Evolutionary conservation across 1,140 invertebrate species (phyloP).

Genomic region (Schmidtea mediterranea): DNA sequence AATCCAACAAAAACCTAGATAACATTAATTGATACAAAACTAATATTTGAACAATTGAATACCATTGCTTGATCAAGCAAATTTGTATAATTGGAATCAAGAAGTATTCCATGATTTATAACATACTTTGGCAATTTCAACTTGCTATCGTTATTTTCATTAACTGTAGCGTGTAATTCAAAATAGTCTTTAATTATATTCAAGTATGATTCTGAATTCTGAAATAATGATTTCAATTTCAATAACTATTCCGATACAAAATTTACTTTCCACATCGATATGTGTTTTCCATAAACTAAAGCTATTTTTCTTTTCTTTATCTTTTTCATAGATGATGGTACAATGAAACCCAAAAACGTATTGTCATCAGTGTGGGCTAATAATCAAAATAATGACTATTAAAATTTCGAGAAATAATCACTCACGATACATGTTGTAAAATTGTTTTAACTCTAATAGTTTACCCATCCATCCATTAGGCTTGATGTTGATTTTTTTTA

Average conservation of each 20-base stretch:
- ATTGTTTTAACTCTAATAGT: conserved; percentile 21
- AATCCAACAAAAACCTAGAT: conserved; percentile 26
- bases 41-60: neutral
- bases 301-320: conserved; percentile 14
- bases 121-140: conserved; percentile 16
- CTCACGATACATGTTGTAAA: conserved; percentile 29
- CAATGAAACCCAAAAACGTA: conserved; percentile 28
- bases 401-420: no score
- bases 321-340: conserved; percentile 12
- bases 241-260: neutral
- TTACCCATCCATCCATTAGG: conserved; percentile 27
- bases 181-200: conserved; percentile 14
- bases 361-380: conserved; percentile 28
- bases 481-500: conserved; percentile 18
- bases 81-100: conserved; percentile 19
- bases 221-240: neutral
- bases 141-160: conserved; percentile 11
- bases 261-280: conserved; percentile 26
- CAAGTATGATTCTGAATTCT: conserved; percentile 18
- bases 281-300: conserved; percentile 28
- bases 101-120: conserved; percentile 20
- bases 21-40: neutral
- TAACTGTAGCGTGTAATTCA: conserved; percentile 26
- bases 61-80: conserved; percentile 14
- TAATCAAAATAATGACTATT: no score